A percentile compares a stretch with the other conserved stretches of the same genome.
Conservation (phyloP, 2,113 vertebrate species). For the Colossoma macropomum region DNA sequence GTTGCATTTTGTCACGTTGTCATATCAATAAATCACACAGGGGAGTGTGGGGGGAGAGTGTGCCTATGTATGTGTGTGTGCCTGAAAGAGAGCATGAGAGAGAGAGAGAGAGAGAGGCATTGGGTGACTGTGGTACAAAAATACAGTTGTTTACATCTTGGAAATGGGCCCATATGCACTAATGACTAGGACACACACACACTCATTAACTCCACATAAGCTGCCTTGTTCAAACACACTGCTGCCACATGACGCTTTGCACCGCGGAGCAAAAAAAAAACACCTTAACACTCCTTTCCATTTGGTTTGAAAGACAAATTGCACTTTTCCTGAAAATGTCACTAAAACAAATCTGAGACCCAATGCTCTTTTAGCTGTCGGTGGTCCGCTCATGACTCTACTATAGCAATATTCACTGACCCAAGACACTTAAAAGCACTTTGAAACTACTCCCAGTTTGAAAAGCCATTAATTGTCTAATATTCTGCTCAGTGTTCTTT, state of each 20-base stretch:
- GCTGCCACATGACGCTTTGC: neutral
- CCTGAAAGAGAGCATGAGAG: neutral
- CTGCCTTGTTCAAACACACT: constrained; percentile 37
- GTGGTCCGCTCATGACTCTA: neutral
- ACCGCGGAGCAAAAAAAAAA: neutral
- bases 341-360: neutral
- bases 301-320: neutral
- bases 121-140: neutral
- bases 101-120: neutral
- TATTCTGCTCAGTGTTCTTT: neutral
- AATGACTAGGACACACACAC: constrained; percentile 7
- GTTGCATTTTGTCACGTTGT: neutral
- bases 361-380: neutral
- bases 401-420: neutral
- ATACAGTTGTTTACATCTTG: constrained; percentile 20
- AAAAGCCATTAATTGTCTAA: neutral
- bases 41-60: neutral
- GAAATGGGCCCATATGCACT: constrained; percentile 25
- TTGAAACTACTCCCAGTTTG: neutral
- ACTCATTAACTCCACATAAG: constrained; percentile 41
- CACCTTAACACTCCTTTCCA: neutral
- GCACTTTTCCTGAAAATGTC: constrained; percentile 8
- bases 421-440: neutral
- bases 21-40: neutral
- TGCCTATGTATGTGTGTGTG: neutral